These are phyloP conservation scores for Tanypteryx hageni DNA, from an alignment of 2,888 invertebrate genomes.

Conservation along the genomic window DNA sequence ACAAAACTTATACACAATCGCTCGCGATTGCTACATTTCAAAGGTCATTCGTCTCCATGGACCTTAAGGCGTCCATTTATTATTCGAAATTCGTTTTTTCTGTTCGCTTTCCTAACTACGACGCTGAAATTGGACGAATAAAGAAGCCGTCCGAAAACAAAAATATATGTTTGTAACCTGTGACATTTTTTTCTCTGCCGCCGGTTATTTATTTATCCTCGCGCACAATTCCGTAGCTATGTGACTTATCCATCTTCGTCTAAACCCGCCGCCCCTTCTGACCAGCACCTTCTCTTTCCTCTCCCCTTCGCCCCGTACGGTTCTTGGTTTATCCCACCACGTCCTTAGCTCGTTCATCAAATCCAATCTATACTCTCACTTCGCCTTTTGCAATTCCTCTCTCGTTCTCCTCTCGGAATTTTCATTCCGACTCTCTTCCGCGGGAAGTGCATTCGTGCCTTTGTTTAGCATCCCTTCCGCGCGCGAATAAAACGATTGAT, in stretches of 20 bases:
- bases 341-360: conserved; percentile 5
- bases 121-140: background rate
- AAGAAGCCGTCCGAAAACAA: background rate
- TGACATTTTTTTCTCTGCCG: background rate
- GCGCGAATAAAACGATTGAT: conserved; percentile 43
- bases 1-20: too few species aligned
- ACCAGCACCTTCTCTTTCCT: background rate
- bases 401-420: background rate
- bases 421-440: background rate
- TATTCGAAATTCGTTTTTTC: background rate
- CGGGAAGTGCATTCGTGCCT: conserved; percentile 16
- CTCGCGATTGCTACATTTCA: too few species aligned
- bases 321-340: background rate
- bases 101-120: background rate
- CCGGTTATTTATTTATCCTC: background rate
- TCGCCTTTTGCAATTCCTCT: background rate
- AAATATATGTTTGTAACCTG: conserved; percentile 9
- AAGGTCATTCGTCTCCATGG: background rate
- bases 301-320: background rate
- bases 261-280: background rate
- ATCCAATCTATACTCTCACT: background rate
- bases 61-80: background rate
- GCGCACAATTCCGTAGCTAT: background rate
- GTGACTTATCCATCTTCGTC: background rate
- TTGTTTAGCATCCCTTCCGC: conserved; percentile 18